Base-by-base conservation (phyloP, 2,797 vertebrate species). In the Kryptolebias ocellatus region DNA sequence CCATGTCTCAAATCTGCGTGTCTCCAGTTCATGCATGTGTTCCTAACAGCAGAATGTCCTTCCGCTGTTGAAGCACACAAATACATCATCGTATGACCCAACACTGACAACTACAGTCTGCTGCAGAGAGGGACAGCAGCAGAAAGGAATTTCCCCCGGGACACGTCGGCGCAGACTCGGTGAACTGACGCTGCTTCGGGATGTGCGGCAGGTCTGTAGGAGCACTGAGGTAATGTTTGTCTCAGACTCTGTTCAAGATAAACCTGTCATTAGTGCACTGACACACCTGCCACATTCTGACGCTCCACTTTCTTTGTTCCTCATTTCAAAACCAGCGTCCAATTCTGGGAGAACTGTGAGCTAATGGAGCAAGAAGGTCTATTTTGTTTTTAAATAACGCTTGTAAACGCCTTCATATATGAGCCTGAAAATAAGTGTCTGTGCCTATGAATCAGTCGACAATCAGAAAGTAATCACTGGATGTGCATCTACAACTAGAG, bases 141-240 rank as follows among this genome's bases (percentile, higher is more conserved):
- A 64, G 84, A 85, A 81, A 88, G 89, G 89, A 90, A 91, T 90
- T 90, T 81, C 71, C 92, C 92, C 91, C 55, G 76, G 66, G 91
- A 92, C 88, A 90, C 66, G 90, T 88, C 79, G 74, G 84, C 61
- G 70, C 80, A 88, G 87, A 87, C 90, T 89, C 67, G 4, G 64
- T 85, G 89, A 88, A 80, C 82, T 87, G 83, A 83, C 57, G 71
- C 83, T 81, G 83, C 79, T 90, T 78, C 63, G 67, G 77, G 76
- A 72, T 80, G 85, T 76, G 56, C 60, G 5, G 81, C 72, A 68
- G 64, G 83, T 81, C 83, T 84, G 70, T 83, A 74, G 79, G 79
- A 74, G 76, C 64, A 49, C 86, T 92, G 87, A 90, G 85, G 87
- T 89, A 89, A 92, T 92, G 88, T 89, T 88, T 90, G 84, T 84